These are phyloP conservation scores for Lithobates sylvaticus DNA, from an alignment of 2,797 vertebrate genomes.

Conservation along the genomic window DNA sequence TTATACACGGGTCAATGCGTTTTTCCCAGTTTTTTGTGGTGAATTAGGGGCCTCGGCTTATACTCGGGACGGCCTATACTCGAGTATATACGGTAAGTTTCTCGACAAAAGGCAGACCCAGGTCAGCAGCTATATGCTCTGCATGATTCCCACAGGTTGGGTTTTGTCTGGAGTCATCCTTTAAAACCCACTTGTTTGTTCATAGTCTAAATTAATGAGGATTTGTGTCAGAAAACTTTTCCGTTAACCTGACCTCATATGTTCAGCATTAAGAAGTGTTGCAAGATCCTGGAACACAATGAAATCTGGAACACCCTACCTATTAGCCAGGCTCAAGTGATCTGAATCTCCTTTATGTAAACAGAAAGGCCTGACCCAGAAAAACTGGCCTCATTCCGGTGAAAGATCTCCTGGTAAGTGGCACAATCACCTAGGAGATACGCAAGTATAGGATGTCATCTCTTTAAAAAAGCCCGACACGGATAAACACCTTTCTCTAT, in stretches of 20 bases:
- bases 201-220: background rate
- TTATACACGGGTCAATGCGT: too few species aligned
- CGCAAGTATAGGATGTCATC: slow-evolving; percentile 15
- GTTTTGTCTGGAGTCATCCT: too few species aligned
- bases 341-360: slow-evolving; percentile 26
- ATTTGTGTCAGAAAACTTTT: background rate
- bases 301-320: slow-evolving; percentile 11
- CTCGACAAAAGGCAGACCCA: too few species aligned
- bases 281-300: background rate
- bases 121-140: too few species aligned
- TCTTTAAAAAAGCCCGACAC: background rate
- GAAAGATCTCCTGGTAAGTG: slow-evolving; percentile 30
- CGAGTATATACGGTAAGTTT: too few species aligned
- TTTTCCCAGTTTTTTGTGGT: too few species aligned
- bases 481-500: background rate
- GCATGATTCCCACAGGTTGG: too few species aligned
- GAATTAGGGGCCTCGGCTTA: too few species aligned
- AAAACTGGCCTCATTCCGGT: slow-evolving; percentile 31
- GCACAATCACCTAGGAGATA: slow-evolving; percentile 34
- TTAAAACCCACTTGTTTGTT: too few species aligned
- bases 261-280: background rate
- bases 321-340: background rate
- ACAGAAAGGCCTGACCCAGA: slow-evolving; percentile 18
- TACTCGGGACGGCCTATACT: too few species aligned
- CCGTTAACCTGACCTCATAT: background rate